Percentiles rank a stretch among this genome's conserved stretches.
Evolutionary conservation across 1,140 invertebrate genomes (phyloP).

Genomic region (Danaus melanippus): DNA sequence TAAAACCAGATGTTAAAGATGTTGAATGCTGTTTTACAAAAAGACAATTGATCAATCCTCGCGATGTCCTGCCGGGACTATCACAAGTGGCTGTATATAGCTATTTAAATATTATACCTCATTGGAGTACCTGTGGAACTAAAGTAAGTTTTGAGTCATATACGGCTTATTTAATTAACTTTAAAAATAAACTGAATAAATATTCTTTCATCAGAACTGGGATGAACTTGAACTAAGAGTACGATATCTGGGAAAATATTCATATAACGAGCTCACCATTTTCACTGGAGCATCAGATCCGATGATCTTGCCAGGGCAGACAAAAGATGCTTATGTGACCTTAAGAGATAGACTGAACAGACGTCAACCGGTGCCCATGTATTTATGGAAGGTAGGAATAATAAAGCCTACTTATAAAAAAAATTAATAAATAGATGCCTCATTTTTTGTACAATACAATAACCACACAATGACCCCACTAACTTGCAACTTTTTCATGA

Average conservation of each 20-base stretch:
- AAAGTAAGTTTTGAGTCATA: conserved; percentile 22
- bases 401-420: no score
- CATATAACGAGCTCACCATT: conserved; percentile 26
- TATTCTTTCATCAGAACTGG: conserved; percentile 37
- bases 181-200: conserved; percentile 5
- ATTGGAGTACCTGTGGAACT: conserved; percentile 49
- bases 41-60: conserved; percentile 43
- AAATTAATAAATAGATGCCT: no score
- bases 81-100: conserved; percentile 37
- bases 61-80: conserved; percentile 39
- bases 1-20: conserved; percentile 6
- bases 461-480: no score
- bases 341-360: conserved; percentile 13
- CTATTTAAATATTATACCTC: conserved; percentile 49
- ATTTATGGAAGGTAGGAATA: conserved; percentile 49
- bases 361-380: conserved; percentile 32
- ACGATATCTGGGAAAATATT: conserved; percentile 26
- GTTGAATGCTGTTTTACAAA: conserved; percentile 42
- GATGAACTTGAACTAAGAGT: conserved; percentile 40
- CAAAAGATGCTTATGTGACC: conserved; percentile 2
- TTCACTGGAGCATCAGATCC: conserved; percentile 33
- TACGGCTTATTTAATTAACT: not conserved
- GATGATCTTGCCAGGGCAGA: conserved; percentile 4
- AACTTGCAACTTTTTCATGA: no score
- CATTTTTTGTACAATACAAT: no score